Conservation (phyloP, 2,888 invertebrate species). For the Nemapogon koenigi region DNA sequence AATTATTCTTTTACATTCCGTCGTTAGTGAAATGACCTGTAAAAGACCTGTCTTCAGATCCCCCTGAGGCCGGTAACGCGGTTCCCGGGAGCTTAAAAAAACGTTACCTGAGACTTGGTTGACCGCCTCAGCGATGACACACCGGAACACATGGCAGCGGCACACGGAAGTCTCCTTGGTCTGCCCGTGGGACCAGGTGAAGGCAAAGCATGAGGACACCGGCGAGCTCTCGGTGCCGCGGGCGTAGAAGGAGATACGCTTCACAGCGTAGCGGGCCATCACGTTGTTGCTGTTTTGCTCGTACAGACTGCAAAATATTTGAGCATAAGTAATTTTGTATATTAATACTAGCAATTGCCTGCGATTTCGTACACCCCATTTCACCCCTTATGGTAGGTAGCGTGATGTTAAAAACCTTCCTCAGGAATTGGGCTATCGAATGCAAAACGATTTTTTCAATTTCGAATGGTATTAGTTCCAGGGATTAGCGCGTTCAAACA, state of each 20-base stretch:
- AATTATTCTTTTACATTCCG: not conserved
- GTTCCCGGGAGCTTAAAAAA: too few relatives aligned
- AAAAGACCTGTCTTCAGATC: not conserved
- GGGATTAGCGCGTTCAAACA: too few relatives aligned
- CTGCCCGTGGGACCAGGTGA: conserved; percentile 96
- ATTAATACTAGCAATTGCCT: too few relatives aligned
- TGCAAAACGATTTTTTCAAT: too few relatives aligned
- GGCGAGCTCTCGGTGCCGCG: conserved; percentile 83
- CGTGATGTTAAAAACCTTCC: too few relatives aligned
- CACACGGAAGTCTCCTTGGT: conserved; percentile 88
- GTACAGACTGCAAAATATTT: conserved; percentile 67
- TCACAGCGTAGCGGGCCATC: conserved; percentile 89
- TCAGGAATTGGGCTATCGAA: too few relatives aligned
- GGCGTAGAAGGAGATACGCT: conserved; percentile 93
- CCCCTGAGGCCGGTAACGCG: not conserved
- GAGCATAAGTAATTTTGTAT: not conserved
- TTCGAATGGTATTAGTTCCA: too few relatives aligned
- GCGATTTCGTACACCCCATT: too few relatives aligned
- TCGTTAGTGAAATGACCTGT: not conserved
- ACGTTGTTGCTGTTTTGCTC: conserved; percentile 84
- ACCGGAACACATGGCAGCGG: conserved; percentile 97
- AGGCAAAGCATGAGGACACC: conserved; percentile 96
- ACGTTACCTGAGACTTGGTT: conserved; percentile 75
- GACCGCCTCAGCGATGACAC: conserved; percentile 93
- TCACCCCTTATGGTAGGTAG: too few relatives aligned